Conservation (phyloP, 2,797 vertebrate species). For the Bradypus variegatus region DNA sequence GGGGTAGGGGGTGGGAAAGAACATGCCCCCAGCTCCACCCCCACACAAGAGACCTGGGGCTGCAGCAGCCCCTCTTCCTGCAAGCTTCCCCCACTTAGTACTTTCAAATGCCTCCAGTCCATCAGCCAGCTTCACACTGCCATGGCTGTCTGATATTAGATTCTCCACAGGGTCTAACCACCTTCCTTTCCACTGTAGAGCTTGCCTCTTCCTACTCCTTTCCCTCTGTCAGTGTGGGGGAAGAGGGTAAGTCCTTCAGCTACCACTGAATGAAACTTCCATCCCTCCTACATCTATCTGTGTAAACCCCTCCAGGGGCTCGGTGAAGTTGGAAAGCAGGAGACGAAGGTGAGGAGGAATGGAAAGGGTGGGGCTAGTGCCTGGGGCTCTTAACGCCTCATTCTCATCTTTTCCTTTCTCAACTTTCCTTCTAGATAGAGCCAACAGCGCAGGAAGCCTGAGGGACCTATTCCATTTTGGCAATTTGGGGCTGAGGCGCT, state of each 20-base stretch:
- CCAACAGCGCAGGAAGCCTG: rapidly evolving
- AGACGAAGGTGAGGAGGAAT: background rate
- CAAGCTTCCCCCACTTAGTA: background rate
- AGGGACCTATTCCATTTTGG: rapidly evolving
- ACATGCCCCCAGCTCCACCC: too few relatives aligned
- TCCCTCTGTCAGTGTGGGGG: too few relatives aligned
- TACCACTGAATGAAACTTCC: background rate
- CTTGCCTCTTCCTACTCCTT: background rate
- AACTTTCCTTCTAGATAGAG: background rate
- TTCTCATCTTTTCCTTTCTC: background rate
- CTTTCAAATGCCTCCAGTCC: background rate
- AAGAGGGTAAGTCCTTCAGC: background rate
- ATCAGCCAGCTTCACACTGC: background rate
- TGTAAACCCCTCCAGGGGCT: background rate
- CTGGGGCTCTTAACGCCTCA: background rate
- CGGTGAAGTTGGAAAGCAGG: background rate
- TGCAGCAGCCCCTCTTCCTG: background rate
- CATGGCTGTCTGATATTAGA: background rate
- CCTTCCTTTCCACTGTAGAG: background rate
- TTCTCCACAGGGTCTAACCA: background rate
- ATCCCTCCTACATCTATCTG: background rate
- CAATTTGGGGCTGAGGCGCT: rapidly evolving
- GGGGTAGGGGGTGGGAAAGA: background rate
- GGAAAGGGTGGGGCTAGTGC: background rate
- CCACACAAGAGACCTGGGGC: background rate